Percentiles rank a stretch among this genome's conserved stretches.
phyloP scores from a whole-genome alignment of 2,113 vertebrate genomes.

The Melanocharis versteri region DNA sequence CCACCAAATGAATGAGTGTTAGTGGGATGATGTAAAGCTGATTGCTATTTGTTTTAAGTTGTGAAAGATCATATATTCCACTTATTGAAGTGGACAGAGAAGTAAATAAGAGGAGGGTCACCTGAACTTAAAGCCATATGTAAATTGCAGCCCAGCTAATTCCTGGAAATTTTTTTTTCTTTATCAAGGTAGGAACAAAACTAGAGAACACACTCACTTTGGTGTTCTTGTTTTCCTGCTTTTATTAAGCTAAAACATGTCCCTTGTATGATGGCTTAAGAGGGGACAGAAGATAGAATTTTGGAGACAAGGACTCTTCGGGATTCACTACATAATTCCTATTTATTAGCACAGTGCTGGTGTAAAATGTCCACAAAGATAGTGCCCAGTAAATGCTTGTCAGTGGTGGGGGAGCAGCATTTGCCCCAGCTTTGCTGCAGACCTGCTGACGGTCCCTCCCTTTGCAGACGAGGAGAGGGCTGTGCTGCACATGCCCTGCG shows the following conservation, averaged over 20 bases:
- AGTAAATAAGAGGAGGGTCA: neutral
- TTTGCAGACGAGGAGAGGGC: neutral
- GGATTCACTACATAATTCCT: neutral
- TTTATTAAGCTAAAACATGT: neutral
- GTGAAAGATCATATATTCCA: neutral
- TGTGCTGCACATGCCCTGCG: rapidly evolving
- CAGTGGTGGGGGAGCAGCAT: neutral
- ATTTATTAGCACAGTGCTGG: neutral
- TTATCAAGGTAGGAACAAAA: neutral
- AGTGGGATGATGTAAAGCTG: neutral
- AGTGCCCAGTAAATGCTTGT: neutral
- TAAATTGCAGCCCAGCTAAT: neutral
- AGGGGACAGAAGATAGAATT: neutral
- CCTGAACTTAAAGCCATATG: neutral
- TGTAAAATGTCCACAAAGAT: neutral
- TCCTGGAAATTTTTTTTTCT: neutral
- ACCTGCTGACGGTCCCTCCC: rapidly evolving
- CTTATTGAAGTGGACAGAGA: neutral
- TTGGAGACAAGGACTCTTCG: neutral
- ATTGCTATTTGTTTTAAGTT: neutral
- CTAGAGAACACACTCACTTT: neutral
- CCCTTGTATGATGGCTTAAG: neutral
- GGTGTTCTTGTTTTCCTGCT: neutral
- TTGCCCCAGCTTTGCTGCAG: neutral
- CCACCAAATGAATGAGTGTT: neutral